Percentiles rank a stretch among this genome's conserved stretches.
Conservation (phyloP, 2,888 invertebrate species). For the Macrophya alboannulata region DNA sequence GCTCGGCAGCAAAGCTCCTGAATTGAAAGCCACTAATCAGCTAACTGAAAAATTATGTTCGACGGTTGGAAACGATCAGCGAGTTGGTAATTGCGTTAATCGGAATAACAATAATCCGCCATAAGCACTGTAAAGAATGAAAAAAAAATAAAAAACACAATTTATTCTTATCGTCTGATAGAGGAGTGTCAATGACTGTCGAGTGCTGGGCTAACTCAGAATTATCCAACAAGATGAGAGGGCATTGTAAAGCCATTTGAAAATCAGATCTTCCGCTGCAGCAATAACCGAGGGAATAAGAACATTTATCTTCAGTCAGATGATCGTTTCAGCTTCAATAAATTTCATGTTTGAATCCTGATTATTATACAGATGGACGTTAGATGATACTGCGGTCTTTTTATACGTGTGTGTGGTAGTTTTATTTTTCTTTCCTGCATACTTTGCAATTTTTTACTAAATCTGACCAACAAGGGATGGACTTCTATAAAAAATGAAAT, state of each 20-base stretch:
- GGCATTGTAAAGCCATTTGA: background rate
- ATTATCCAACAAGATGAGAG: background rate
- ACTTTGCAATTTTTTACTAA: too few relatives aligned
- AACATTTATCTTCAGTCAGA: background rate
- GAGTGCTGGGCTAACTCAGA: background rate
- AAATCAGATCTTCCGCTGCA: background rate
- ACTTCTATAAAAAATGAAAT: too few relatives aligned
- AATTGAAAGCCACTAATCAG: conserved; percentile 12
- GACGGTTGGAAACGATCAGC: background rate
- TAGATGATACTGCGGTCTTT: background rate
- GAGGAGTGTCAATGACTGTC: background rate
- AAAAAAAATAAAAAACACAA: background rate
- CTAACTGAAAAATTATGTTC: conserved; percentile 11
- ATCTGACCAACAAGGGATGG: too few relatives aligned
- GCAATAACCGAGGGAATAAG: background rate
- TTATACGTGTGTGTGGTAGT: too few relatives aligned
- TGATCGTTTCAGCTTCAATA: background rate
- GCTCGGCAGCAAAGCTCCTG: background rate
- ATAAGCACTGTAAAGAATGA: too few relatives aligned
- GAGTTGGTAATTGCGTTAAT: background rate
- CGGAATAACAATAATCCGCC: background rate
- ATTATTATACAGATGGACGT: background rate
- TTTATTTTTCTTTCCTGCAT: too few relatives aligned
- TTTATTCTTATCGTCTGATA: background rate
- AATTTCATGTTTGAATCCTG: background rate